Percentiles rank a stretch among this genome's conserved stretches.
phyloP scores from a whole-genome alignment of 2,888 invertebrate genomes.

The Agrochola circellaris region DNA sequence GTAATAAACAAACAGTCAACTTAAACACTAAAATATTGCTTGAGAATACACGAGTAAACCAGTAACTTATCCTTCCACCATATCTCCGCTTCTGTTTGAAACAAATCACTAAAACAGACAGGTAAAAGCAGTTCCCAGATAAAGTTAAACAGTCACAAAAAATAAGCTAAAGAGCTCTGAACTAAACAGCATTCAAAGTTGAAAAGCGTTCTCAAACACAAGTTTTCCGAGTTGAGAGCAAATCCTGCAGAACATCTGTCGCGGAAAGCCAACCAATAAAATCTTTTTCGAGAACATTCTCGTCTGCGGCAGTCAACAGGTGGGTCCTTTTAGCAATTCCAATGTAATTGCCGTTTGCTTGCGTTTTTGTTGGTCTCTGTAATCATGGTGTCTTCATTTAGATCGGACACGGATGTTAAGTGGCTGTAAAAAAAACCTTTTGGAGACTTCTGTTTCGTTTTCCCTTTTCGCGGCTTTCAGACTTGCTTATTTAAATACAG shows the following conservation, averaged over 20 bases:
- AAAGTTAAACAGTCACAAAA: conserved; percentile 74
- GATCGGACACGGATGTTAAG: conserved; percentile 53
- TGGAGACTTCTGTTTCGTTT: conserved; percentile 19
- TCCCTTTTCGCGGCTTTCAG: conserved; percentile 3
- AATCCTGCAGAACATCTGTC: conserved; percentile 85
- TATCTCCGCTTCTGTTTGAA: conserved; percentile 19
- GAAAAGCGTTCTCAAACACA: conserved; percentile 79
- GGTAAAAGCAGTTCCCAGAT: conserved; percentile 54
- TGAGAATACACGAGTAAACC: conserved; percentile 80
- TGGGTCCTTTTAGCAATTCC: conserved; percentile 86
- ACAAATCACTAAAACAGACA: conserved; percentile 41
- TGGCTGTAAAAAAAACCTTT: conserved; percentile 59
- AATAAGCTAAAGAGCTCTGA: conserved; percentile 70
- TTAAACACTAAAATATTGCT: conserved; percentile 75
- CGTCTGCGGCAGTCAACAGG: conserved; percentile 84
- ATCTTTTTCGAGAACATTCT: conserved; percentile 83
- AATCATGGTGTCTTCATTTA: conserved; percentile 62
- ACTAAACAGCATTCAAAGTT: conserved; percentile 77
- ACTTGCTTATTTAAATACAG: conserved; percentile 12
- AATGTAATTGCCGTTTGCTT: conserved; percentile 84
- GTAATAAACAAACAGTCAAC: neutral
- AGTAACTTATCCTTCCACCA: conserved; percentile 24
- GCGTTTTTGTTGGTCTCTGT: conserved; percentile 67
- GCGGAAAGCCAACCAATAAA: conserved; percentile 82
- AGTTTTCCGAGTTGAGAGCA: conserved; percentile 78